Conservation (phyloP, 2,797 vertebrate species). For the Vespertilio murinus region DNA sequence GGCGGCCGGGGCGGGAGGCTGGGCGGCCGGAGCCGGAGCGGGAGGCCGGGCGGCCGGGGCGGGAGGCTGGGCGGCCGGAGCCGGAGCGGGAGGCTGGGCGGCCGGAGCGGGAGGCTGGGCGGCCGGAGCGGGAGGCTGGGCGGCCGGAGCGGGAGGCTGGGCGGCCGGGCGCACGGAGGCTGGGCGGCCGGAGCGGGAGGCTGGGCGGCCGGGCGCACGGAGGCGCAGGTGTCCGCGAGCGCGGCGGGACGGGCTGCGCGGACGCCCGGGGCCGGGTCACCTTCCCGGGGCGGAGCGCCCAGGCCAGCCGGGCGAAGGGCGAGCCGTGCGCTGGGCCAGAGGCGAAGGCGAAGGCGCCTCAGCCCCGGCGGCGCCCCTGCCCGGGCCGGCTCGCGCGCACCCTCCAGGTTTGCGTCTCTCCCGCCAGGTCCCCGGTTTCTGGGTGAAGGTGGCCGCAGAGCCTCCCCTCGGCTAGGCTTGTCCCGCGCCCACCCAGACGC, state of each 20-base stretch:
- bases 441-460: not conserved
- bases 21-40: no score
- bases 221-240: not conserved
- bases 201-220: not conserved
- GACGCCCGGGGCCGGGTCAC: not conserved
- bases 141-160: no score
- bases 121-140: no score
- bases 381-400: rapidly evolving
- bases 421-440: not conserved
- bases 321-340: not conserved
- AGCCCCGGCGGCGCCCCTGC: rapidly evolving
- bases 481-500: not conserved
- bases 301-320: not conserved
- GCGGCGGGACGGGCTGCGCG: not conserved
- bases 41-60: no score
- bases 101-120: no score
- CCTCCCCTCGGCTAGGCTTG: not conserved
- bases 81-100: no score
- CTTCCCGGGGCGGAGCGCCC: not conserved
- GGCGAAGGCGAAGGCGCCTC: rapidly evolving
- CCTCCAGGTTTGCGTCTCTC: not conserved
- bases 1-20: no score
- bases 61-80: no score
- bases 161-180: no score
- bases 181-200: no score